Percentiles rank a stretch among this genome's conserved stretches.
phyloP scores from a whole-genome alignment of 2,888 invertebrate species.

The Phalera bucephala region DNA sequence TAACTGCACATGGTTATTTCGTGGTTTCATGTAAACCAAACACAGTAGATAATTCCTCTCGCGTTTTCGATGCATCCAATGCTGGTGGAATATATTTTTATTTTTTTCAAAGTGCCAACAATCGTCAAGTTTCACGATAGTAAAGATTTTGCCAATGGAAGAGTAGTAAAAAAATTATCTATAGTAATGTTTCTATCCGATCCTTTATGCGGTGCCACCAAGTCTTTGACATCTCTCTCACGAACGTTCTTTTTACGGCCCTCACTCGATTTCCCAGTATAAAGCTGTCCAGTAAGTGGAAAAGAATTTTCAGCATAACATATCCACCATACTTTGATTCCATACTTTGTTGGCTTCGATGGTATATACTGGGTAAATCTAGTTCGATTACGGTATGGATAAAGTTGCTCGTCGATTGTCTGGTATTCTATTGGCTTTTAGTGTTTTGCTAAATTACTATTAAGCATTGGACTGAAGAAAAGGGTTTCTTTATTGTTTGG shows the following conservation, averaged over 20 bases:
- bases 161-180: constrained; percentile 1
- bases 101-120: neutral
- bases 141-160: neutral
- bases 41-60: neutral
- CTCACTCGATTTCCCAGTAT: too few relatives aligned
- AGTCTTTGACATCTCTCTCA: constrained; percentile 2
- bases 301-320: constrained; percentile 8
- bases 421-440: neutral
- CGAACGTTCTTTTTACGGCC: constrained; percentile 1
- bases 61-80: neutral
- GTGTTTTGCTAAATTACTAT: neutral
- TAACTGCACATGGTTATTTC: neutral
- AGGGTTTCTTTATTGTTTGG: too few relatives aligned
- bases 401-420: neutral
- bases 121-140: neutral
- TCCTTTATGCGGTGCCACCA: neutral
- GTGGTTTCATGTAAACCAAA: neutral
- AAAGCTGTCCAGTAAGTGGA: constrained; percentile 3
- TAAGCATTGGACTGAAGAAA: too few relatives aligned
- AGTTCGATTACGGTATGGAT: constrained; percentile 2
- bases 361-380: constrained; percentile 7
- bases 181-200: neutral
- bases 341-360: constrained; percentile 5
- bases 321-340: constrained; percentile 7
- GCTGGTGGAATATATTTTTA: neutral